These are phyloP conservation scores for Dasyurus viverrinus DNA, from an alignment of 2,113 vertebrate genomes.

Conservation along the genomic window DNA sequence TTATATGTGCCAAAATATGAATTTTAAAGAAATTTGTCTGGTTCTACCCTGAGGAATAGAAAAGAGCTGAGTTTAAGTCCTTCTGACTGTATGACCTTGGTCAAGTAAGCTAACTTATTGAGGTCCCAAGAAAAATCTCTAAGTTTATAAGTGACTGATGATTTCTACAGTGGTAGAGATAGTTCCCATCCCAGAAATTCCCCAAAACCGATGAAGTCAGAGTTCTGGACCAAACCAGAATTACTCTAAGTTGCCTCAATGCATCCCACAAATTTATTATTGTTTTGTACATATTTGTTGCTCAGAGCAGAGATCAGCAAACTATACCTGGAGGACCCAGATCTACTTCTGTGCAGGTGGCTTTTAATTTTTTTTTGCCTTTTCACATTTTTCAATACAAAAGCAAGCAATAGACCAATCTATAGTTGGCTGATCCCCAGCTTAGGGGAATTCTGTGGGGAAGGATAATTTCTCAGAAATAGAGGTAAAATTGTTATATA, in stretches of 20 bases:
- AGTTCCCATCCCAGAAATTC: background rate
- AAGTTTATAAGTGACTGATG: background rate
- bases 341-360: background rate
- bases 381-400: background rate
- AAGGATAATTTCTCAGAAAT: background rate
- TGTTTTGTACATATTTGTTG: background rate
- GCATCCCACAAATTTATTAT: background rate
- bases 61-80: background rate
- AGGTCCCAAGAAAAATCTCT: background rate
- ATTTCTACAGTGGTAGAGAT: background rate
- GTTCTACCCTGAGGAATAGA: background rate
- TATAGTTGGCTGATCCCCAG: background rate
- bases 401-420: background rate
- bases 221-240: background rate
- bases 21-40: background rate
- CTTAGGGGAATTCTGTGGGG: background rate
- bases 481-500: background rate
- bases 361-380: background rate
- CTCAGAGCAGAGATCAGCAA: background rate
- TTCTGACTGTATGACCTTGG: background rate
- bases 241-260: background rate
- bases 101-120: background rate
- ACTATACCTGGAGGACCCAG: background rate
- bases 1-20: slow-evolving; percentile 27
- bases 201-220: background rate